Evolutionary conservation across 2,888 invertebrate genomes (phyloP).

Genomic region (Anorthoa munda): DNA sequence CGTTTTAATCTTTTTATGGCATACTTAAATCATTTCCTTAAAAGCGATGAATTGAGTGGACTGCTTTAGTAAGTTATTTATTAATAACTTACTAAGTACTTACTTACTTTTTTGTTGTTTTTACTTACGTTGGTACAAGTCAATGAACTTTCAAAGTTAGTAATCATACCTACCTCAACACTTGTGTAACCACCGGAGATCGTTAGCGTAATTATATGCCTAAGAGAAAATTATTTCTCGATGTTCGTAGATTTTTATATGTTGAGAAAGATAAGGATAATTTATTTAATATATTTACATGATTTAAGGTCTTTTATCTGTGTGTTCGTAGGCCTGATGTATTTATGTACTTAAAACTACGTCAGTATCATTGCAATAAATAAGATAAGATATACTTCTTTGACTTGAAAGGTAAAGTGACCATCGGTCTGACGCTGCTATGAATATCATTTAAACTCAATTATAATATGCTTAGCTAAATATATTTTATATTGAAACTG

Average conservation of each 20-base stretch:
- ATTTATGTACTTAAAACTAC: constrained; percentile 27
- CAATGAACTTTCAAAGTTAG: constrained; percentile 25
- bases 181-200: constrained; percentile 11
- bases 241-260: constrained; percentile 36
- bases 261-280: constrained; percentile 37
- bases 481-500: background rate
- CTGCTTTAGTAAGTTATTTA: constrained; percentile 8
- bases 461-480: background rate
- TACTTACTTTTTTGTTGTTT: too few relatives aligned
- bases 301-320: constrained; percentile 36
- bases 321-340: constrained; percentile 4
- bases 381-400: constrained; percentile 25
- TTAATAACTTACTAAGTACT: background rate
- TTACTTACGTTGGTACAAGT: constrained; percentile 1
- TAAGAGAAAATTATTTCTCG: constrained; percentile 30
- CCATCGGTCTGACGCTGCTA: background rate
- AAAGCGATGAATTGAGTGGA: background rate
- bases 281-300: constrained; percentile 48
- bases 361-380: constrained; percentile 31
- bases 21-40: background rate
- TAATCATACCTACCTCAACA: constrained; percentile 34
- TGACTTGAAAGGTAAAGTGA: constrained; percentile 25
- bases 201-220: constrained; percentile 33
- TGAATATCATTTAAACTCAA: constrained; percentile 17
- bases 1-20: background rate